Evolutionary conservation across 2,888 invertebrate genomes (phyloP), one percentile per base, ranked within the genome.

Genomic region (Odontocerum albicorne): DNA sequence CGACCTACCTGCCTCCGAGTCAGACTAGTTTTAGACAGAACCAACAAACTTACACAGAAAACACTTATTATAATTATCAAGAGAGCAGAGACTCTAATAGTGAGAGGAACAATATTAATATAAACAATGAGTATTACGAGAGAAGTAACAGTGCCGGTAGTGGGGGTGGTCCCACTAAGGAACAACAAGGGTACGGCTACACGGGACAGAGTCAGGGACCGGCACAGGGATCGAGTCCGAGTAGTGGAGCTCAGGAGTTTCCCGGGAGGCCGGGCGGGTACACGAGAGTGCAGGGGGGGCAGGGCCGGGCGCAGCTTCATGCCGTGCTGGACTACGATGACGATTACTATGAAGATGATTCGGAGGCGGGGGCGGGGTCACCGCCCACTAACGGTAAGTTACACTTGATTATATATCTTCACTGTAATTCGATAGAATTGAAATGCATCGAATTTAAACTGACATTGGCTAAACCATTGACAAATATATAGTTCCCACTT

Each of bases 271-370:
- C 84, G 22, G 81, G 85, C 2, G 83, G 83, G 3, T 87, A 82
- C 66, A 86, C 85, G 10, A 81, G 83, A 64, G 86, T 87, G 36
- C 81, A 82, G 59, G 75, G 79, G 1, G 75, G 78, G 1, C 78
- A 77, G 1, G 74, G 72, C 55, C 83, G 83, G 66, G 84, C 85
- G 1, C 85, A 86, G 63, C 71, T 88, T 55, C 88, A 88, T 68
- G 87, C 88, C 2, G 83, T 88, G 16, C 75, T 88, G 44, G 88
- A 88, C 68, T 88, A 87, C 65, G 86, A 87, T 63, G 80, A 80
- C 56, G 75, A 77, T 61, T 82, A 85, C 64, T 84, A 85, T 54
- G 86, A 86, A 63, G 84, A 84, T 59, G 77, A 78, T 62, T 79
- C 55, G 27, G 56, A 50, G 7, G 22, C 21, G 6, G n/a, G n/a